Evolutionary conservation across 2,797 vertebrate species (phyloP), one percentile per base, ranked within the genome.

Genomic region (Hypotaenidia philippensis): DNA sequence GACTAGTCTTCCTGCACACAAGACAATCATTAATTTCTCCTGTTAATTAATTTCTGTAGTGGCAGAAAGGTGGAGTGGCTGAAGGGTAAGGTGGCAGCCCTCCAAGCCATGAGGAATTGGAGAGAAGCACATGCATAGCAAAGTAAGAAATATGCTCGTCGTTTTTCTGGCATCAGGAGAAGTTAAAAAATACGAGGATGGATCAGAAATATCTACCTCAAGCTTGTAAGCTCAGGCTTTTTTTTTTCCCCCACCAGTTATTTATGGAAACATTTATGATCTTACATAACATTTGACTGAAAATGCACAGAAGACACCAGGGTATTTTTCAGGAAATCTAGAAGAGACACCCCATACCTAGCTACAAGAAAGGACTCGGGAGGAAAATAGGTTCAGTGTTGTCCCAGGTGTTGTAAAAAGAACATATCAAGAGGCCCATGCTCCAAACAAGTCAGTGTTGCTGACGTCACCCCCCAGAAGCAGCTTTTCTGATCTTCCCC

Each of bases 101-200:
- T 56, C 49, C n/a, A 65, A 23, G 18, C 19, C 50, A 22, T 0
- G 1, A 70, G 9, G 32, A 76, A 6, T 10, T 41, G 34, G n/a
- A 75, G 14, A 15, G 19, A 91, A 79, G 52, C 1, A 2, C 8
- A 19, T 18, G 22, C 1, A 9, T 16, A 56, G 26, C 31, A 76
- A 49, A 5, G 41, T 32, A 89, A 79, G 31, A 20, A 91, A 38
- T 0, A 0, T 5, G 4, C 22, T 49, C 20, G 3, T 8, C 0
- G 0, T 60, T 88, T 50, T 69, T 59, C 55, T 8, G 1, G 8
- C 29, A 53, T 5, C 32, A 70, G 8, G 25, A 36, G 64, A 89
- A 16, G 68, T 2, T 44, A 44, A 45, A 1, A 25, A 69, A 79
- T 45, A 3, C 13, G 25, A 69, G 2, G 7, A 68, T 17, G 17